A percentile compares a stretch with the other conserved stretches of the same genome.
These are phyloP conservation scores for Flexamia atlantica DNA, from an alignment of 2,888 invertebrate genomes.

Conservation along the genomic window DNA sequence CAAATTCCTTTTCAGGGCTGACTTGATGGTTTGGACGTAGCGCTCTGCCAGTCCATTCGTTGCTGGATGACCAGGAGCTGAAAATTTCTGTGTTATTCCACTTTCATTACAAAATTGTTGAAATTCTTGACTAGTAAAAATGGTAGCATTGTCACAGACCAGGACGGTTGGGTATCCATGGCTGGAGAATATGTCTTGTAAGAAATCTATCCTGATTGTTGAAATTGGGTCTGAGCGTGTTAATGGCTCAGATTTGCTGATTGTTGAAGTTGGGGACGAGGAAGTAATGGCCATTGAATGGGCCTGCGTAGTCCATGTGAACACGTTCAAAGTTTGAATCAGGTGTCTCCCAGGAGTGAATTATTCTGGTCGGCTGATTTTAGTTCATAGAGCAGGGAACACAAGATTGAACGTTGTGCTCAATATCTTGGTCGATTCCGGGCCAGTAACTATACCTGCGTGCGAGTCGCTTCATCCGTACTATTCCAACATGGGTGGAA, in stretches of 20 bases:
- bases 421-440: conserved; percentile 68
- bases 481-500: conserved; percentile 69
- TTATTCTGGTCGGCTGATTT: conserved; percentile 67
- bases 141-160: conserved; percentile 65
- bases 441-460: conserved; percentile 69
- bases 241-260: conserved; percentile 42
- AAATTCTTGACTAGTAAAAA: conserved; percentile 64
- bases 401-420: conserved; percentile 67
- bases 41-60: background rate
- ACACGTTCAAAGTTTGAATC: conserved; percentile 67
- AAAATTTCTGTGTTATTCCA: conserved; percentile 63
- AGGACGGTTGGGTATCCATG: conserved; percentile 58
- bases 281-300: conserved; percentile 46
- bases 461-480: conserved; percentile 70
- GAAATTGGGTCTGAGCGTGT: conserved; percentile 43
- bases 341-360: conserved; percentile 69
- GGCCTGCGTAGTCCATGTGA: conserved; percentile 58
- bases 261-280: conserved; percentile 64
- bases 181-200: conserved; percentile 63
- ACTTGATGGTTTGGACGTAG: too few relatives aligned
- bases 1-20: too few relatives aligned
- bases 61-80: conserved; percentile 65
- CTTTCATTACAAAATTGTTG: conserved; percentile 60
- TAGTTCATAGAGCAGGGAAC: conserved; percentile 67
- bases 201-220: conserved; percentile 57